Percentiles rank a stretch among this genome's conserved stretches.
phyloP scores from a whole-genome alignment of 2,113 vertebrate species.

The Ivindomyrus marchei region DNA sequence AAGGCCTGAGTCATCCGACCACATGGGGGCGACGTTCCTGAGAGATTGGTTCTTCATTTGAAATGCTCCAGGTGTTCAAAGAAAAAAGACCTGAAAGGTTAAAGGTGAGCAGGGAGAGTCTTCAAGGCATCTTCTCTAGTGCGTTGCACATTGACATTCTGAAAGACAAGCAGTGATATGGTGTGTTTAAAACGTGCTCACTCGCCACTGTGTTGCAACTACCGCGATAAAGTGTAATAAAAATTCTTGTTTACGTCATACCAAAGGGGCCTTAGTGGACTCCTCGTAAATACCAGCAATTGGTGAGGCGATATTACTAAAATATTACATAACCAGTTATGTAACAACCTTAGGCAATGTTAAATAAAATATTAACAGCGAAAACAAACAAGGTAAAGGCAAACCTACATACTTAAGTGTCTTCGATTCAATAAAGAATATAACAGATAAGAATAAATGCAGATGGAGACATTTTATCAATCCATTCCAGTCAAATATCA shows the following conservation, averaged over 20 bases:
- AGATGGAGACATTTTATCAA: not conserved
- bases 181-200: not conserved
- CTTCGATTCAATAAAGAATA: not conserved
- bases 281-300: not conserved
- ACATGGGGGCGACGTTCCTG: not conserved
- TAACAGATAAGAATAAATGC: not conserved
- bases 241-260: not conserved
- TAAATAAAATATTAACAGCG: not conserved
- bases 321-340: not conserved
- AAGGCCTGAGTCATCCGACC: not conserved
- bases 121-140: constrained; percentile 13
- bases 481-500: not conserved
- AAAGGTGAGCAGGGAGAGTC: constrained; percentile 12
- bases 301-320: not conserved
- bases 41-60: not conserved
- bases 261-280: not conserved
- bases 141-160: constrained; percentile 11
- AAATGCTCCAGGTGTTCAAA: not conserved
- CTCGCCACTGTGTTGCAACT: not conserved
- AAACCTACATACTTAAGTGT: not conserved
- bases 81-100: not conserved
- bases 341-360: not conserved
- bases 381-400: not conserved
- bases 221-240: not conserved
- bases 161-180: not conserved